Evolutionary conservation across 2,888 invertebrate species (phyloP), one percentile per base, ranked within the genome.

Genomic region (Drosophila fungiperda): DNA sequence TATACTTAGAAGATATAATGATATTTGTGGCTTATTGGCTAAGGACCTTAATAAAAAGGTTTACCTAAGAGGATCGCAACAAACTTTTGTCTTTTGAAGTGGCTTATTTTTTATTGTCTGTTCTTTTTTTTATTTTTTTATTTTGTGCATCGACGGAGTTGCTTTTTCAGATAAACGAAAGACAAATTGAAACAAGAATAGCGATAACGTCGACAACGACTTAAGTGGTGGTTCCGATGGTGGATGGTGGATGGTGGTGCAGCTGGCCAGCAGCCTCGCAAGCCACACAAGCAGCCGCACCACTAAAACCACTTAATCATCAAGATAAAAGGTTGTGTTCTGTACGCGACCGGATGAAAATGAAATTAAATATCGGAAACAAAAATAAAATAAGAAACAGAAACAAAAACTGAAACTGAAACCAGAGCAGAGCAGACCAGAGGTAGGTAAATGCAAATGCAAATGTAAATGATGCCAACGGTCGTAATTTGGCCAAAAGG

Each of bases 401-500:
- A 40, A 49, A 60, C 55, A 42, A 26, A 48, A 55, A 53, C 32
- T 40, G 49, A 33, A 35, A 63, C 36, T 54, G 53, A 20, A 17
- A 17, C 2, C 3, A 29, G 29, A 29, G 5, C 29, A 29, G 29
- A 29, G 7, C 45, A 8, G 45, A 8, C 8, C 45, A 2, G 29
- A 20, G 26, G 17, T 12, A 12, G 55, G 17, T 11, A 59, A 52
- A 48, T 29, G 29, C 29, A 29, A 29, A 45, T 68, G 65, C n/a
- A 65, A 75, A 87, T 82, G 69, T 72, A 82, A 87, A 82, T 65
- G 80, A 68, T 70, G 72, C 55, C 54, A 72, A 76, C 40, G 54
- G 26, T 45, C 26, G 55, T 60, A 68, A 76, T 70, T 78, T 60
- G 74, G 67, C 57, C 78, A 63, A 66, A 74, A 66, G 81, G 42